Base-by-base conservation (phyloP, 2,888 invertebrate species). In the Branchipolynoe longqiensis region DNA sequence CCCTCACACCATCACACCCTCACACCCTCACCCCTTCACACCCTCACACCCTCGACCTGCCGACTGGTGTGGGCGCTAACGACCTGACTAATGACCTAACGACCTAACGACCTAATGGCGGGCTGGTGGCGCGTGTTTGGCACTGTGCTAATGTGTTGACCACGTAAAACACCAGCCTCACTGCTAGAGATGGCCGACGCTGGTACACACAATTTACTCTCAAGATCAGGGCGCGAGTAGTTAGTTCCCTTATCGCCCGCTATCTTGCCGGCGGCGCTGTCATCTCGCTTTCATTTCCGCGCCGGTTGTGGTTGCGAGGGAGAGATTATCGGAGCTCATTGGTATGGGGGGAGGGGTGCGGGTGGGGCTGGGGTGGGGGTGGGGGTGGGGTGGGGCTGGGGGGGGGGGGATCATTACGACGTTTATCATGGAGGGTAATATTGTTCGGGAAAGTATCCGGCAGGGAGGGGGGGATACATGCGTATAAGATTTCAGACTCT, bases 231-330 rank as follows among this genome's bases (percentile, higher is more conserved):
- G n/a, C n/a, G n/a, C n/a, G n/a, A n/a, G n/a, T n/a, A n/a, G n/a
- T 38, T 69, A 36, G 69, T 69, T 69, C 69, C 69, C 69, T 69
- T 69, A 69, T 69, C 69, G 36, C n/a, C 3, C 69, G 38, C 69
- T 69, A 69, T 69, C 69, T 69, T 33, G 69, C 69, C 69, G 3
- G 22, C 14, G 69, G 69, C 69, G 69, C 69, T 69, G 69, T 33
- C 69, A 69, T 69, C 69, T 69, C 36, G 38, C 36, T 33, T 33
- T 69, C 12, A 69, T 69, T 69, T 69, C 69, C 69, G 69, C 38
- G 69, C 69, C 38, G 18, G 36, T 12, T 48, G 48, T 48, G 18
- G 8, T n/a, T n/a, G n/a, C n/a, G n/a, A n/a, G n/a, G n/a, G n/a
- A n/a, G n/a, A n/a, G n/a, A n/a, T n/a, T n/a, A n/a, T n/a, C n/a